phyloP scores from a whole-genome alignment of 1,140 invertebrate species.

The Dreissena polymorpha region DNA sequence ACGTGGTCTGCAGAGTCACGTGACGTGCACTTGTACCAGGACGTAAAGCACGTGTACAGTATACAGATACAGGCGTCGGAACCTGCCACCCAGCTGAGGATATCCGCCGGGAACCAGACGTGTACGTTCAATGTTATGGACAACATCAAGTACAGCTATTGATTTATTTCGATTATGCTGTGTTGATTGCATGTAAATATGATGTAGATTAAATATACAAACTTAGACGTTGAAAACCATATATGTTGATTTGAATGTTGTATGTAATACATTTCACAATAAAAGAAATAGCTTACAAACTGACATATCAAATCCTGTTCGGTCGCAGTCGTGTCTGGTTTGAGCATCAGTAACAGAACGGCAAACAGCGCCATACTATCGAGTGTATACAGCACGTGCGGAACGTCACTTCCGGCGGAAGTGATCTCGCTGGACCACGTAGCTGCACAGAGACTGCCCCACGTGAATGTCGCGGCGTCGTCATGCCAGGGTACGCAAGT shows the following conservation, averaged over 20 bases:
- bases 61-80: not conserved
- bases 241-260: no score
- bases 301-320: no score
- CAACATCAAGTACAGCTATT: no score
- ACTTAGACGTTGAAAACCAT: no score
- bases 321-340: conserved; percentile 34
- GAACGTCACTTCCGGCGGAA: not conserved
- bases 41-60: not conserved
- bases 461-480: conserved; percentile 9
- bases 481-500: conserved; percentile 25
- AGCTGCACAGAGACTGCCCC: not conserved
- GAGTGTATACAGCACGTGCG: not conserved
- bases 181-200: no score
- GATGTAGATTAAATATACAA: no score
- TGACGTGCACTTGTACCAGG: not conserved
- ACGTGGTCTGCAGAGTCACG: not conserved
- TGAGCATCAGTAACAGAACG: conserved; percentile 16
- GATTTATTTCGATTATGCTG: no score
- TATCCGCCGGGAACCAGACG: not conserved
- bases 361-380: not conserved
- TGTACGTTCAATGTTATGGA: not conserved
- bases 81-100: not conserved
- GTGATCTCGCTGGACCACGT: conserved; percentile 17
- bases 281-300: no score
- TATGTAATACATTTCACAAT: no score